phyloP scores from a whole-genome alignment of 2,797 vertebrate genomes.

The Peromyscus eremicus region DNA sequence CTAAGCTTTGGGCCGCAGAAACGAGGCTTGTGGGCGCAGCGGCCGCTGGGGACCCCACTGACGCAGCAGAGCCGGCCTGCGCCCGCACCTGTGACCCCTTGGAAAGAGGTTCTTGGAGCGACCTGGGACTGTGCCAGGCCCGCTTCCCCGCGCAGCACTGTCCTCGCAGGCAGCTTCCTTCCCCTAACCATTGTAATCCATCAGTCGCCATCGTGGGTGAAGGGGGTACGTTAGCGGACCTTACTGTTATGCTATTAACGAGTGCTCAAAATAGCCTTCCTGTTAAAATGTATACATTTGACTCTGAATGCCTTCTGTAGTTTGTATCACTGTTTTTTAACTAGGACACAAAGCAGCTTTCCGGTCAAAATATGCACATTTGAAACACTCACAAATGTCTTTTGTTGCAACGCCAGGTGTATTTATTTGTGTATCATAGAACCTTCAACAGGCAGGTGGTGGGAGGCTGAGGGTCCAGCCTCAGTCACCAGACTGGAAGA shows the following conservation, averaged over 20 bases:
- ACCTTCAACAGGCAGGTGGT: fast-evolving
- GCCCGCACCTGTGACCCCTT: background rate
- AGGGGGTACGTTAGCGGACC: background rate
- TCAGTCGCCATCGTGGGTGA: background rate
- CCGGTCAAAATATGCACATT: background rate
- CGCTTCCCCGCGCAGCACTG: background rate
- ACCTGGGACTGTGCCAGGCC: fast-evolving
- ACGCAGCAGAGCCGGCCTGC: fast-evolving
- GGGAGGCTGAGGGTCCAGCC: background rate
- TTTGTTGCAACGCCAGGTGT: background rate
- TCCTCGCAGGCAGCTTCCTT: background rate
- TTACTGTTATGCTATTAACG: background rate
- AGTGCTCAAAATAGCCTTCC: background rate
- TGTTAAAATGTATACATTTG: background rate
- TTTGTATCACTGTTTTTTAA: background rate
- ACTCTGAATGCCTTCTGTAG: background rate
- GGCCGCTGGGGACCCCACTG: background rate
- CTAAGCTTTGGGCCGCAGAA: background rate
- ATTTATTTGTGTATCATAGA: background rate
- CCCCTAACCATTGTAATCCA: background rate
- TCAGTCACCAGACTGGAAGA: background rate
- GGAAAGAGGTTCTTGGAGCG: background rate
- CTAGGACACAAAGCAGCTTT: background rate
- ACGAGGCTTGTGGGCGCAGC: no score
- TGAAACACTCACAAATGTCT: background rate